Evolutionary conservation across 2,888 invertebrate genomes (phyloP).

Genomic region (Drosophila paramelanica): DNA sequence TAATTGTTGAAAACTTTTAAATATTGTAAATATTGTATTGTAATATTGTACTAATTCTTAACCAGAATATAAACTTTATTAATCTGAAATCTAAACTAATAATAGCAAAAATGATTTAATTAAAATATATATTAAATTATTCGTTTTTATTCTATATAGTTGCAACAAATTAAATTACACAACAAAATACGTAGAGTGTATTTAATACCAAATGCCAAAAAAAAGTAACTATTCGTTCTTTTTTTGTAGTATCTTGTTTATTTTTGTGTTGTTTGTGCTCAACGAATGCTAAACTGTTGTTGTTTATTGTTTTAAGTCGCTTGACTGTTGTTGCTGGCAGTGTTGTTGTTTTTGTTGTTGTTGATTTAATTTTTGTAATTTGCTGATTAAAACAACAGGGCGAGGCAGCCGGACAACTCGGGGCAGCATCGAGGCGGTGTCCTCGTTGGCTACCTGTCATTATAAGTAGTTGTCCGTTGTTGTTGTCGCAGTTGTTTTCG

Average conservation of each 20-base stretch:
- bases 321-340: conserved; percentile 23
- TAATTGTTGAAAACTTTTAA: no score
- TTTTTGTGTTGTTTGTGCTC: conserved; percentile 18
- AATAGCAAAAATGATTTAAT: no score
- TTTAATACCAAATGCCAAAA: background rate
- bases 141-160: no score
- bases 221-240: background rate
- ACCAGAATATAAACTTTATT: no score
- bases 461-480: conserved; percentile 34
- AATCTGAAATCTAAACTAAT: no score
- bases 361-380: conserved; percentile 62
- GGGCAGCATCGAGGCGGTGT: conserved; percentile 21
- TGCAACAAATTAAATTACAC: no score
- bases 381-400: conserved; percentile 67
- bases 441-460: conserved; percentile 47
- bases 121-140: no score
- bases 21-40: no score
- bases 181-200: background rate
- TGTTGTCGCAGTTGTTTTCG: conserved; percentile 20
- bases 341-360: conserved; percentile 29
- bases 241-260: background rate
- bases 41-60: no score
- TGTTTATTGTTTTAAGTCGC: conserved; percentile 39
- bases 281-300: conserved; percentile 33
- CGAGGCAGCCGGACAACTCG: conserved; percentile 37